Base-by-base conservation (phyloP, 2,888 invertebrate genomes). In the Callyntrura sp. region DNA sequence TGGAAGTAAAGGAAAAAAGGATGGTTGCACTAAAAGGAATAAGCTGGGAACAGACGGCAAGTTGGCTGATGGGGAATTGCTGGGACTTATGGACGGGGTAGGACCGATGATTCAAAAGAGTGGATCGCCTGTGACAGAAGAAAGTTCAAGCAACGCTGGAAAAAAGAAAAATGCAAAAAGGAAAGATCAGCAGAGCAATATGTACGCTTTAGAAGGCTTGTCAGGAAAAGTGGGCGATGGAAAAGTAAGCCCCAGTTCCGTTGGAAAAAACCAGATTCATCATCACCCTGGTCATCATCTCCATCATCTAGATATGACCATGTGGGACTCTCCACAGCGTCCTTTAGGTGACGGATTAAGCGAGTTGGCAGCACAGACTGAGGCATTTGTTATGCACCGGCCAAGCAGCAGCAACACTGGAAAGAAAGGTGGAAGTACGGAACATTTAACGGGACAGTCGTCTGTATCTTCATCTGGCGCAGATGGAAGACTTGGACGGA, bases 311-410 rank as follows among this genome's bases (percentile, higher is more conserved):
- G 85, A 85, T n/a, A 79, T 85, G 79, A 57, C 91, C 14, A 62
- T 92, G 43, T 93, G 93, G 93, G 93, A 93, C 43, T 81, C 91
- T 9, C 93, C 93, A 14, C 90, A 92, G 14, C 70, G 90, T 43
- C 83, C 90, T 1, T 88, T 76, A 60, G 90, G 88, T 9, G 92
- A 93, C 55, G 92, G 92, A 23, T 85, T 93, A 12, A 92, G 90
- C 57, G 93, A 93, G 35, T 73, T 92, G 51, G 91, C 92, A 9
- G 86, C 92, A 12, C 92, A 92, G 20, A 92, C 92, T 11, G 93
- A 93, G 89, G 89, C 89, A 0, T 93, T 91, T 84, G 84, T 90
- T 1, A 85, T 91, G 87, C 91, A 92, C 23, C 86, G 92, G 43
- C 90, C 92, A n/a, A 87, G 55, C 11, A 81, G 60, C 17, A 57